Base-by-base conservation (phyloP, 2,113 vertebrate genomes). In the Bombycilla garrulus region DNA sequence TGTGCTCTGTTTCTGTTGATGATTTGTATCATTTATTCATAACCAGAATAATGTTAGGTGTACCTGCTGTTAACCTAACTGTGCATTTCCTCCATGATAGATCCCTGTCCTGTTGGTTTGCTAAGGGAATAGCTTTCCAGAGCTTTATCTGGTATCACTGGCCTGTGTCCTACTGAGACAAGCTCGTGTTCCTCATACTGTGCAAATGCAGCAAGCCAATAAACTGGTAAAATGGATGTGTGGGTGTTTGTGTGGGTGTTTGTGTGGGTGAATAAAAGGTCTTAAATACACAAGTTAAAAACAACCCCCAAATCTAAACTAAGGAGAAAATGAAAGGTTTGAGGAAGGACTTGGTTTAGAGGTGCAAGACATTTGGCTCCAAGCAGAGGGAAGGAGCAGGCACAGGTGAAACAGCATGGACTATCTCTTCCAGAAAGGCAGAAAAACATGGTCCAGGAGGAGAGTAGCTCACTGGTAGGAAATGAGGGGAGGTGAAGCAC, bases 11-110 rank as follows among this genome's bases (percentile, higher is more conserved):
- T 60, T 54, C 50, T 45, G 23, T 29, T 3, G 0, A 31, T 53
- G 58, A 50, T 45, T 92, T 66, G 38, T 45, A 7, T 57, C 8
- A 51, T 47, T 54, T 83, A 35, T 8, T 3, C 40, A 12, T 26
- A 74, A 21, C 14, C 9, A 65, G n/a, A n/a, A 64, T 47, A 40
- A 83, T 42, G 16, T 53, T 72, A 23, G 0, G 0, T 29, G 9
- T 19, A 15, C 50, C 38, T 51, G 26, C 36, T 21, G 4, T 26
- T 76, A 35, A 48, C 17, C 45, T 33, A 60, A 40, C 44, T 10
- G 8, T 28, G 35, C 61, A n/a, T 86, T 92, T 86, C 61, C 47
- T 40, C 28, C 25, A 3, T 18, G 36, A 44, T 11, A 60, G 44
- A 42, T 77, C 29, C 62, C 61, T 81, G 51, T 36, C 38, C 13